Percentiles rank a stretch among this genome's conserved stretches.
Evolutionary conservation across 2,797 vertebrate genomes (phyloP).

Genomic region (Urocyon cinereoargenteus): DNA sequence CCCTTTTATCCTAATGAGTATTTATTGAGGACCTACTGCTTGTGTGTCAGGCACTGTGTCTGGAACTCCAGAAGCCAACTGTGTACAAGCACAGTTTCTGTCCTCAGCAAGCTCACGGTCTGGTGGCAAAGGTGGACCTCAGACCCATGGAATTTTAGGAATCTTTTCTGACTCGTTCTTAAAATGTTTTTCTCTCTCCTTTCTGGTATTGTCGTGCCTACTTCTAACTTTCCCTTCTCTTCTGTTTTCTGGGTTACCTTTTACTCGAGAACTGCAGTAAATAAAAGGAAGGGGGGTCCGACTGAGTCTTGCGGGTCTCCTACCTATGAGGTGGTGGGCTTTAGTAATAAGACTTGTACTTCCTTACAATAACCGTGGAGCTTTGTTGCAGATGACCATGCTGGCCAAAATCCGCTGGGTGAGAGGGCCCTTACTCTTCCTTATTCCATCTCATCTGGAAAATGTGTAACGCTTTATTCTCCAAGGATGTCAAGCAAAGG

Average conservation of each 20-base stretch:
- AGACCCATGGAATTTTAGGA: neutral
- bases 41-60: neutral
- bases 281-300: neutral
- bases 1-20: neutral
- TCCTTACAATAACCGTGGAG: neutral
- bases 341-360: neutral
- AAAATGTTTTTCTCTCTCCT: neutral
- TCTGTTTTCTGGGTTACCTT: neutral
- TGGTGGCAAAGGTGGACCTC: neutral
- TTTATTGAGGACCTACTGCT: neutral
- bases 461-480: neutral
- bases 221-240: neutral
- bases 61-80: neutral
- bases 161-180: neutral
- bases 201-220: neutral
- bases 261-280: neutral
- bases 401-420: neutral
- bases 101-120: neutral
- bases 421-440: neutral
- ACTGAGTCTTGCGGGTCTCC: neutral
- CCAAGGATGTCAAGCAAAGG: neutral
- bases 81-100: neutral
- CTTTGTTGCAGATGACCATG: neutral
- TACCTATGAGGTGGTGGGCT: neutral
- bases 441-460: neutral